Base-by-base conservation (phyloP, 2,797 vertebrate species). In the Knipowitschia caucasica region DNA sequence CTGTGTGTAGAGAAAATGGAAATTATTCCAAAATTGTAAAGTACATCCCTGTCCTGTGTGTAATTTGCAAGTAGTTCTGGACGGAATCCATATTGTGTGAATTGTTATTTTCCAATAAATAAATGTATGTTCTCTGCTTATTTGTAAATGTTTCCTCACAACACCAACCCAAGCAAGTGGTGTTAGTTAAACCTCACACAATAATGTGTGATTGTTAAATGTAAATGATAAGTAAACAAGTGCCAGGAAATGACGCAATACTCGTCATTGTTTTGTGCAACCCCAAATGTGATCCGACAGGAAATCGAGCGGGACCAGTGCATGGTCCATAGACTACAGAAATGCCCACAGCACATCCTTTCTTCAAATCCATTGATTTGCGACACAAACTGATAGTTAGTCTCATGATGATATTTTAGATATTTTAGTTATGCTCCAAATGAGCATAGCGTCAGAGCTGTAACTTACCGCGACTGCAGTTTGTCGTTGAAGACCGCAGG, bases 221-320 rank as follows among this genome's bases (percentile, higher is more conserved):
- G n/a, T n/a, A n/a, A n/a, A n/a, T n/a, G n/a, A n/a, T n/a, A n/a
- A 18, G 2, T 18, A 38, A 18, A 38, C 14, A 2, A 34, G 30
- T 10, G 12, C 2, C 21, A 33, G 81, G 81, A 84, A 78, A 40
- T 82, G 46, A 75, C 65, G 73, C 27, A 0, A 0, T 7, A 30
- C 2, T 30, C 4, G 2, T 3, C 0, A 27, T 76, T 83, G 79
- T 77, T 81, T 1, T 81, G 86, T 83, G 75, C 73, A 65, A 1
- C 73, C 14, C 5, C 0, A 40, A 68, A 76, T 44, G 12, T 7
- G 11, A 7, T 80, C 75, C 86, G 78, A 52, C 17, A 2, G 59
- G 14, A 66, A 73, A 75, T 65, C n/a, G n/a, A 5, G 15, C 3
- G 3, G 9, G 14, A 45, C 23, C 46, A n/a, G n/a, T n/a, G n/a